Evolutionary conservation across 2,113 vertebrate genomes (phyloP), one percentile per base, ranked within the genome.

Genomic region (Microcebus murinus): DNA sequence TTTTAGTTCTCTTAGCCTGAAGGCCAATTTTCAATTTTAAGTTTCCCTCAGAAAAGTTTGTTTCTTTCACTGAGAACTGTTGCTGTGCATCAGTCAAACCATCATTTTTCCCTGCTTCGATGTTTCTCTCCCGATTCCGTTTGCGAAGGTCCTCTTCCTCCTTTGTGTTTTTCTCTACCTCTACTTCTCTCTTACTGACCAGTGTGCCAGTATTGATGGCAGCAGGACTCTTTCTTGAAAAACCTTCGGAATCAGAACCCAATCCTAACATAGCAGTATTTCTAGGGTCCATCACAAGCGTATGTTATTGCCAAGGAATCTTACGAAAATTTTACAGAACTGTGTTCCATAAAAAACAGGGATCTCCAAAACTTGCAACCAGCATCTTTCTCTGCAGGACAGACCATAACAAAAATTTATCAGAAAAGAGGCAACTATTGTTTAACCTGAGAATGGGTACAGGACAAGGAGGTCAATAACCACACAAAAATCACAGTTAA

Each of bases 1-100:
- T 99, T 97, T 99, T 99, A 25, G 99, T 99, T 97, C 99, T 98
- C 95, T 99, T 99, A 59, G 99, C 98, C 95, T 99, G 99, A 9
- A 99, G 99, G 84, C 99, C 99, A 45, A 99, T 99, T 98, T 99
- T 99, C 84, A 99, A 96, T 96, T 99, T 99, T 86, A 99, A 98
- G 97, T 99, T 99, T 36, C 99, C 99, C 97, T 99, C 99, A 0
- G 99, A 98, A 96, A 99, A 99, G 98, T 99, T 99, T 1, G 99
- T 99, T 97, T 99, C 99, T 71, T 99, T 99, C 97, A 99, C 99
- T 0, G 99, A 99, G 95, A 99, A 99, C 86, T 99, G 99, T 29
- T 99, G 99, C 97, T 99, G 99, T 1, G 98, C 98, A 70, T 98
- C 98, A 17, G 93, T 61, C 90, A 92, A 92, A 5, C 95, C 87